These are phyloP conservation scores for Eulacestoma nigropectus DNA, from an alignment of 2,113 vertebrate genomes.

Conservation along the genomic window DNA sequence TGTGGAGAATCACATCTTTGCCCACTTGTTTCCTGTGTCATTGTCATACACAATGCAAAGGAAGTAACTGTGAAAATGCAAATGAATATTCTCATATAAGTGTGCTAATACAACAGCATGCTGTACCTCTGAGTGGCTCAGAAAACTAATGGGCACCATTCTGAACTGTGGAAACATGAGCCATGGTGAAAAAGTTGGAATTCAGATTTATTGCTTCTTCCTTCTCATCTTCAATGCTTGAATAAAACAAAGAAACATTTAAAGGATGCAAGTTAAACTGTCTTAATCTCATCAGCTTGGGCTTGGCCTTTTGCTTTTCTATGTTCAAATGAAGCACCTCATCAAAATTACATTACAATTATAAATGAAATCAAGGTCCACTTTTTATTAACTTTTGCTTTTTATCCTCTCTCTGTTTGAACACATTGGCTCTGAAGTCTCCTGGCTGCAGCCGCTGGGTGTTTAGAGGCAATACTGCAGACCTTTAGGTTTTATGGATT, in stretches of 20 bases:
- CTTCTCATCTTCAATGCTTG: not conserved
- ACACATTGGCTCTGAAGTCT: not conserved
- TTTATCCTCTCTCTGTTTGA: not conserved
- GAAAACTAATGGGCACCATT: not conserved
- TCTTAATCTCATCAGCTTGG: not conserved
- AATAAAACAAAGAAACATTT: constrained; percentile 1
- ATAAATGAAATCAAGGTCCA: constrained; percentile 51
- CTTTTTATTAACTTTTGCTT: not conserved
- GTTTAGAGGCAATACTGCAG: constrained; percentile 53
- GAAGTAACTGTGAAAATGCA: constrained; percentile 38
- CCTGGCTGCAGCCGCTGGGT: not conserved
- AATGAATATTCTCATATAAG: not conserved
- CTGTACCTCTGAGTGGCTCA: not conserved
- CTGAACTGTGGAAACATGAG: not conserved
- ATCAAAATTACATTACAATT: constrained; percentile 22
- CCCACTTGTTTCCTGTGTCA: constrained; percentile 21
- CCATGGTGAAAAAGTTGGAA: not conserved
- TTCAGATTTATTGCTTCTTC: constrained; percentile 12
- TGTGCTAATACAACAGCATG: not conserved
- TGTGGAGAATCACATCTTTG: not conserved
- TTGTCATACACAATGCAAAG: constrained; percentile 10
- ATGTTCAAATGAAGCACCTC: constrained; percentile 39
- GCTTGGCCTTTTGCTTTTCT: constrained; percentile 7
- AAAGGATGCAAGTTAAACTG: not conserved
- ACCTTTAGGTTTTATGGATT: constrained; percentile 73